These are phyloP conservation scores for Polymixis flavicincta DNA, from an alignment of 2,888 invertebrate genomes.

Conservation along the genomic window DNA sequence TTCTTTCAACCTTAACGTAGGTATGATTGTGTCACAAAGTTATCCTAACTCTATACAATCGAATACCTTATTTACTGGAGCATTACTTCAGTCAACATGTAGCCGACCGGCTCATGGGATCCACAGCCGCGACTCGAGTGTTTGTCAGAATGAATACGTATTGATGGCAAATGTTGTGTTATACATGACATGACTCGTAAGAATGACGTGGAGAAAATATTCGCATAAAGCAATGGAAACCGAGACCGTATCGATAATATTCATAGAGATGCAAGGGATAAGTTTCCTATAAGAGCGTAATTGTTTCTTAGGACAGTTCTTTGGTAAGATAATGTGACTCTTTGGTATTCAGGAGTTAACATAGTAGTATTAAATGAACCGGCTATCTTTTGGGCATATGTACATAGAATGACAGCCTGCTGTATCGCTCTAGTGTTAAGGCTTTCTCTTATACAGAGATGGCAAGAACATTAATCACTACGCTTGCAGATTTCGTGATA, in stretches of 20 bases:
- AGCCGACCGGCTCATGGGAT: slow-evolving; percentile 49
- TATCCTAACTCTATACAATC: slow-evolving; percentile 48
- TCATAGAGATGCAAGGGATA: slow-evolving; percentile 1
- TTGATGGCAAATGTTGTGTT: slow-evolving; percentile 59
- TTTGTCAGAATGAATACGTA: slow-evolving; percentile 62
- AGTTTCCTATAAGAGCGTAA: not conserved
- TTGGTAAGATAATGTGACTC: not conserved
- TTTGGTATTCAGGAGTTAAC: not conserved
- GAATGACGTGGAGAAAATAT: slow-evolving; percentile 28
- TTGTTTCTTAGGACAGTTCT: slow-evolving; percentile 9
- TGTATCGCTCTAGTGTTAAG: not conserved
- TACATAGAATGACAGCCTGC: not conserved
- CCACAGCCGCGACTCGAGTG: slow-evolving; percentile 46
- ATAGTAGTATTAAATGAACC: not conserved
- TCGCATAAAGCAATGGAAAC: slow-evolving; percentile 21
- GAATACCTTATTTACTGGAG: slow-evolving; percentile 56
- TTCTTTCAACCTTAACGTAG: slow-evolving; percentile 24
- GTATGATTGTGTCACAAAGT: slow-evolving; percentile 43
- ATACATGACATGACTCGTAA: slow-evolving; percentile 38
- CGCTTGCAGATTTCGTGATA: not conserved
- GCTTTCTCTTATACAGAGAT: not conserved
- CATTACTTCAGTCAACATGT: slow-evolving; percentile 55
- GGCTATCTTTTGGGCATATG: not conserved
- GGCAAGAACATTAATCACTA: not conserved
- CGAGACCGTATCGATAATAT: slow-evolving; percentile 19